Percentiles rank a stretch among this genome's conserved stretches.
Evolutionary conservation across 1,140 invertebrate species (phyloP).

Genomic region (Ceratoteleas bidentatus): DNA sequence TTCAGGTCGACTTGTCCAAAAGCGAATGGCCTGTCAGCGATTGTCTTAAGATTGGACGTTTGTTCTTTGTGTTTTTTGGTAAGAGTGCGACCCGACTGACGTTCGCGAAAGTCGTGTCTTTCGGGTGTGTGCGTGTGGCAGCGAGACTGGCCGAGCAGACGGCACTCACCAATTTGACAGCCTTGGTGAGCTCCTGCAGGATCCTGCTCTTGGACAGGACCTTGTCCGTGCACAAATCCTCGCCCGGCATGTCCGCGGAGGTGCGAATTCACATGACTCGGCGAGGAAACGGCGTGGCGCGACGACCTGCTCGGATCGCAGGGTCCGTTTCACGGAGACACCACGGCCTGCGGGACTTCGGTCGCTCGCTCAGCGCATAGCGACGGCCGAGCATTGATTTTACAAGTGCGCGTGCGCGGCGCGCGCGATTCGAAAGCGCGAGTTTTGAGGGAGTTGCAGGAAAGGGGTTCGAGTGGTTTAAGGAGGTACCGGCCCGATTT

Average conservation of each 20-base stretch:
- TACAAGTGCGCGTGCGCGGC: constrained; percentile 72
- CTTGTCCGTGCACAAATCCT: constrained; percentile 79
- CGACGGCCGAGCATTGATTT: constrained; percentile 76
- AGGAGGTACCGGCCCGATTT: no score
- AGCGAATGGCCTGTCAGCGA: no score
- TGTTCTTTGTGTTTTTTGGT: no score
- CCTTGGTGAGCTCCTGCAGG: constrained; percentile 79
- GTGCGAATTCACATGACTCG: constrained; percentile 71
- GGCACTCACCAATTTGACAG: constrained; percentile 79
- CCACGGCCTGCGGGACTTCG: constrained; percentile 44
- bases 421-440: no score
- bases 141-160: constrained; percentile 39
- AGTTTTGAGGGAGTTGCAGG: no score
- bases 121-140: constrained; percentile 8
- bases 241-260: constrained; percentile 72
- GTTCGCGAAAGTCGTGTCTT: not conserved
- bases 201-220: constrained; percentile 79
- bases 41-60: no score
- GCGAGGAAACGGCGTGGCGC: not conserved
- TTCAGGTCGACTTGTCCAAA: no score
- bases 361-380: constrained; percentile 65
- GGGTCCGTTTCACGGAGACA: constrained; percentile 23
- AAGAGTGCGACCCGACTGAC: no score
- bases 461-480: no score
- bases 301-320: constrained; percentile 19